phyloP scores from a whole-genome alignment of 2,888 invertebrate genomes.

The Spodoptera exigua region DNA sequence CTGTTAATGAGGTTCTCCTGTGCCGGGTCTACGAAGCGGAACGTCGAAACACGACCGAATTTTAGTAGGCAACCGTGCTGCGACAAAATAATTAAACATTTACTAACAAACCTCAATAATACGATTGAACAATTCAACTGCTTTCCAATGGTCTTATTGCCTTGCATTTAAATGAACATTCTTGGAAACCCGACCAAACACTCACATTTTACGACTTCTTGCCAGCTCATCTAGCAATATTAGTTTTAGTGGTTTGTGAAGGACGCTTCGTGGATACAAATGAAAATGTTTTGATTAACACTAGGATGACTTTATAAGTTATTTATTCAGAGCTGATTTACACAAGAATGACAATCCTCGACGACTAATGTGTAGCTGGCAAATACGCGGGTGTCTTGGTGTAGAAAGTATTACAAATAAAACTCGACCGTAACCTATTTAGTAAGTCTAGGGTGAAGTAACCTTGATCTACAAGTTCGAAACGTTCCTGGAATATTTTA shows the following conservation, averaged over 20 bases:
- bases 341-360: constrained; percentile 26
- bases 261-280: constrained; percentile 7
- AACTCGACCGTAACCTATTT: constrained; percentile 54
- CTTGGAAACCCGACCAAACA: constrained; percentile 25
- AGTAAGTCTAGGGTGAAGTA: constrained; percentile 43
- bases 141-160: constrained; percentile 12
- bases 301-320: constrained; percentile 22
- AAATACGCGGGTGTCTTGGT: constrained; percentile 46
- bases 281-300: constrained; percentile 23
- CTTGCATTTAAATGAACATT: constrained; percentile 32
- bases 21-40: constrained; percentile 95
- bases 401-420: constrained; percentile 48
- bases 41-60: constrained; percentile 96
- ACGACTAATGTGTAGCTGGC: constrained; percentile 19
- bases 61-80: constrained; percentile 95
- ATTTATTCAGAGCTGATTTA: constrained; percentile 18
- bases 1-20: constrained; percentile 94
- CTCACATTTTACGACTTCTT: constrained; percentile 18
- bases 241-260: constrained; percentile 22
- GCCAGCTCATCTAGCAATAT: constrained; percentile 16
- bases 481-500: constrained; percentile 46
- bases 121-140: constrained; percentile 1
- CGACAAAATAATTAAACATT: constrained; percentile 40
- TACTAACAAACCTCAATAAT: constrained; percentile 23
- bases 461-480: constrained; percentile 59